Evolutionary conservation across 2,888 invertebrate species (phyloP).

Genomic region (Meloe dianella): DNA sequence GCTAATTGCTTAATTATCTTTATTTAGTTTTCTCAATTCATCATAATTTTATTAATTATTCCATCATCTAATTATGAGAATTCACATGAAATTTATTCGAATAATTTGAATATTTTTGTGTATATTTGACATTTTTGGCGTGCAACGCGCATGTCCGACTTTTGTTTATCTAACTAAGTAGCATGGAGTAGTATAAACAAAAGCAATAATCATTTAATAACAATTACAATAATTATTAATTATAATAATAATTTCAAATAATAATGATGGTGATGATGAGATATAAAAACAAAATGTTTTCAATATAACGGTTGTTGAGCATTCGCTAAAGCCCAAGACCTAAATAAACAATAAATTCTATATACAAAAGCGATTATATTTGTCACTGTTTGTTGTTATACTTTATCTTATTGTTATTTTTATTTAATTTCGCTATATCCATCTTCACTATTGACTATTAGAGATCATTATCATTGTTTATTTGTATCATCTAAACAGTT

Average conservation of each 20-base stretch:
- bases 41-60: neutral
- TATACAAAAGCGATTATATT: neutral
- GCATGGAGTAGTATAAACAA: no score
- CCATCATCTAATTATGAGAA: neutral
- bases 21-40: neutral
- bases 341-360: neutral
- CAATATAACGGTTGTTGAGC: neutral
- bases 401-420: slow-evolving; percentile 9
- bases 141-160: neutral
- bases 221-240: neutral
- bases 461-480: neutral
- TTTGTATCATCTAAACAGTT: neutral
- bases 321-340: neutral
- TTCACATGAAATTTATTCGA: neutral
- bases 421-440: slow-evolving; percentile 1
- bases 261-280: neutral
- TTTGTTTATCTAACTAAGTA: neutral
- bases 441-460: neutral
- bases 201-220: neutral
- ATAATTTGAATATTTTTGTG: neutral
- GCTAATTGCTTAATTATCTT: neutral
- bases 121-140: no score
- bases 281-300: neutral
- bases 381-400: neutral
- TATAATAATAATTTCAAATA: neutral